These are phyloP conservation scores for Mycteria americana DNA, from an alignment of 2,797 vertebrate genomes.

Conservation along the genomic window DNA sequence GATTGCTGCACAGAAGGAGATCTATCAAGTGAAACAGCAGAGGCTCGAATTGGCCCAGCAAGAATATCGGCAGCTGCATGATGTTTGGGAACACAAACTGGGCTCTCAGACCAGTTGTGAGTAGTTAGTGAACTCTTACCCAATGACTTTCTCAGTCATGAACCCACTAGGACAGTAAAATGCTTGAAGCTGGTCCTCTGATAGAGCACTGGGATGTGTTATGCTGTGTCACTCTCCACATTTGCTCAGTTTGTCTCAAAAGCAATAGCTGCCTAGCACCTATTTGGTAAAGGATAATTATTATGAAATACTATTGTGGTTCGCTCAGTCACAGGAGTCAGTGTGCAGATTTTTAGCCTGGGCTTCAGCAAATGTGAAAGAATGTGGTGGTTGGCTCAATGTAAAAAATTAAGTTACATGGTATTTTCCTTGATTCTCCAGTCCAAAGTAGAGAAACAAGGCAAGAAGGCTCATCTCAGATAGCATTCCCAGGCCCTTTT, in stretches of 20 bases:
- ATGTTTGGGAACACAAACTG: slow-evolving; percentile 92
- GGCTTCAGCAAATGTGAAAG: not conserved
- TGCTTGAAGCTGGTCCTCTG: not conserved
- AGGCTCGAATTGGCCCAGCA: slow-evolving; percentile 92
- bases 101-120: slow-evolving; percentile 95
- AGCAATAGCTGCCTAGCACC: not conserved
- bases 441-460: not conserved
- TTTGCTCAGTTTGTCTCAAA: not conserved
- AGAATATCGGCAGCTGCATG: slow-evolving; percentile 90
- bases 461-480: not conserved
- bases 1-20: slow-evolving; percentile 91
- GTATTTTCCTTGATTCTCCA: not conserved
- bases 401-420: not conserved
- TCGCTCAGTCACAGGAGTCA: not conserved
- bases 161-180: not conserved
- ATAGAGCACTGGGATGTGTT: not conserved
- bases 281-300: not conserved
- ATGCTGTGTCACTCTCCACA: rapidly evolving
- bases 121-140: slow-evolving; percentile 54
- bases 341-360: not conserved
- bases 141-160: not conserved
- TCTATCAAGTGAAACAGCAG: slow-evolving; percentile 97
- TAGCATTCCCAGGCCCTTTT: not conserved
- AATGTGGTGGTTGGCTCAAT: not conserved
- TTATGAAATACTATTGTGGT: rapidly evolving